Evolutionary conservation across 30 jellyfish, hydroid and myxozoan species (phyloP).

Genomic region (Pseudorhiza aurosa): DNA sequence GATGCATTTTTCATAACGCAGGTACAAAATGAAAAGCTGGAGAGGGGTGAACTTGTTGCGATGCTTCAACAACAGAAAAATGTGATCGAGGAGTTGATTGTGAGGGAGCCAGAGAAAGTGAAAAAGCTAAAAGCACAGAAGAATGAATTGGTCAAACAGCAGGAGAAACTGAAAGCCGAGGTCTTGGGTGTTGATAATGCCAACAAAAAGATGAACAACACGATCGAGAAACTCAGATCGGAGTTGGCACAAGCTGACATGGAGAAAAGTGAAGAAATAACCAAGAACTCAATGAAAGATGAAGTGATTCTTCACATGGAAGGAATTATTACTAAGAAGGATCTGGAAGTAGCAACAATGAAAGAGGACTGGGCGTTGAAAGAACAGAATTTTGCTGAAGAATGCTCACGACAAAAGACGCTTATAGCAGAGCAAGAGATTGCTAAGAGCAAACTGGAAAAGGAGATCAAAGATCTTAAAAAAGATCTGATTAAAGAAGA

Average conservation of each 20-base stretch:
- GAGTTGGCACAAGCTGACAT: not conserved
- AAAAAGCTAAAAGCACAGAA: not conserved
- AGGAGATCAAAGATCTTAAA: not conserved
- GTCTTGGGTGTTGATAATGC: not conserved
- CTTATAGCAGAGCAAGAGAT: not conserved
- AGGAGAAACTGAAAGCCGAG: not conserved
- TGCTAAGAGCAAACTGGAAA: not conserved
- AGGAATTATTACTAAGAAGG: not conserved
- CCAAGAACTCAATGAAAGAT: not conserved
- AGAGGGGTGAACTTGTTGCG: not conserved
- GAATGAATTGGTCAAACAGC: not conserved
- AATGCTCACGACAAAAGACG: not conserved
- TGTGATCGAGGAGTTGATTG: not conserved
- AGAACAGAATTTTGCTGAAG: not conserved
- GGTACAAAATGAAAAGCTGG: not conserved
- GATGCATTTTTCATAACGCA: no score
- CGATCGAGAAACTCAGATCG: not conserved
- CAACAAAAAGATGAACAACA: not conserved
- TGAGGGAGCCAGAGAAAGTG: slow-evolving; percentile 2
- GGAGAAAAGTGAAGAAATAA: not conserved
- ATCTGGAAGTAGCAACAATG: not conserved
- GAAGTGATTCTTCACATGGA: not conserved
- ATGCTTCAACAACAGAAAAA: not conserved
- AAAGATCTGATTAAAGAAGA: not conserved
- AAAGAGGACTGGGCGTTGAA: not conserved